A percentile compares a stretch with the other conserved stretches of the same genome.
Conservation (phyloP, 2,797 vertebrate species). For the Xiphorhynchus erythropygius region DNA sequence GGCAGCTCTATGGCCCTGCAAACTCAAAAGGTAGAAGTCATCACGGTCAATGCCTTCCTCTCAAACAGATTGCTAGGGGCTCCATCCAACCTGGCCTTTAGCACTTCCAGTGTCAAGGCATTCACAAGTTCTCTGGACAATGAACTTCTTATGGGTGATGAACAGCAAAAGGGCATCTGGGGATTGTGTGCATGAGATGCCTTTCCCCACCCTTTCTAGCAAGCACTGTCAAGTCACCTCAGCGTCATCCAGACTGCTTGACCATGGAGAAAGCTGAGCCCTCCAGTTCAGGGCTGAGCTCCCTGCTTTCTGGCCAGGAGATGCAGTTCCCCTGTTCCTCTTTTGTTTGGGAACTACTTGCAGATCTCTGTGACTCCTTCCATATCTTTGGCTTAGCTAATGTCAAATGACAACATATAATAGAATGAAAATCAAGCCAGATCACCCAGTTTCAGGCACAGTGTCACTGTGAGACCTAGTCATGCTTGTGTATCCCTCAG, state of each 20-base stretch:
- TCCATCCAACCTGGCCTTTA: not conserved
- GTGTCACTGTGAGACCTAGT: not conserved
- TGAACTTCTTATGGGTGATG: not conserved
- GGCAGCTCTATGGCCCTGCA: not conserved
- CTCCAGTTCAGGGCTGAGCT: fast-evolving
- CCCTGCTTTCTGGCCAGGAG: fast-evolving
- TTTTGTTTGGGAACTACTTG: not conserved
- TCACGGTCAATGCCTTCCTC: not conserved
- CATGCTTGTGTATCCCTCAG: not conserved
- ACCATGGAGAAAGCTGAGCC: not conserved
- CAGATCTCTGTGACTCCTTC: not conserved
- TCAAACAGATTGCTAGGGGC: not conserved
- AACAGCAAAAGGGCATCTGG: not conserved
- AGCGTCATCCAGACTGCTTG: not conserved
- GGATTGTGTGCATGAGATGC: not conserved
- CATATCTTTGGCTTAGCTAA: not conserved
- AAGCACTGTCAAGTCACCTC: not conserved
- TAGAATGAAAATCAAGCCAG: not conserved
- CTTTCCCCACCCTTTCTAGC: not conserved
- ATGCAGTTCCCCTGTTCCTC: not conserved
- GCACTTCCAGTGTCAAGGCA: not conserved
- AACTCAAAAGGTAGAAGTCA: not conserved
- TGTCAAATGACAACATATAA: not conserved
- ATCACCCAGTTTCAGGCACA: not conserved
- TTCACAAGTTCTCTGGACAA: not conserved